Conservation (phyloP, 2,888 invertebrate genomes). For the Linyphia triangularis region DNA sequence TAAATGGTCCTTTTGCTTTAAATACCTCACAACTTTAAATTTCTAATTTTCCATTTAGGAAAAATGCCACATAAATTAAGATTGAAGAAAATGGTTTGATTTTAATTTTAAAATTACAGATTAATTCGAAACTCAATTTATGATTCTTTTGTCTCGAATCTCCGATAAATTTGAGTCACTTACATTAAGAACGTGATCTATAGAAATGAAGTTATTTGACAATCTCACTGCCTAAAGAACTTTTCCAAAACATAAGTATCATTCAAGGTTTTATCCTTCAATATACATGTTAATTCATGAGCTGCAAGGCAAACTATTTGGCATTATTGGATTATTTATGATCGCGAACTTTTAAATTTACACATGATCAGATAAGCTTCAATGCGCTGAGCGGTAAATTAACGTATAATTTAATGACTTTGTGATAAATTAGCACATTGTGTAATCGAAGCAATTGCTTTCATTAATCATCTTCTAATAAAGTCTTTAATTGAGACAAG, state of each 20-base stretch:
- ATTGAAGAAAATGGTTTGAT: too few relatives aligned
- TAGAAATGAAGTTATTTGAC: neutral
- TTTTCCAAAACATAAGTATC: neutral
- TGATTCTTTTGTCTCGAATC: too few relatives aligned
- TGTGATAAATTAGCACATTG: neutral
- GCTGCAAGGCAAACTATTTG: too few relatives aligned
- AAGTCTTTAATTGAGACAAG: neutral
- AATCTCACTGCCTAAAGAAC: neutral
- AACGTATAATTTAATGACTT: slow-evolving; percentile 21
- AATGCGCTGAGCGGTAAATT: neutral
- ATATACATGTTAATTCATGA: too few relatives aligned
- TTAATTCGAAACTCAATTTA: too few relatives aligned
- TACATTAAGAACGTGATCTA: neutral
- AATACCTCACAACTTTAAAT: too few relatives aligned
- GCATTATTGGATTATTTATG: neutral
- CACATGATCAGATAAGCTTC: neutral
- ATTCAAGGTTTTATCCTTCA: neutral
- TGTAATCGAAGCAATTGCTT: neutral
- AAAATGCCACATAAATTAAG: too few relatives aligned
- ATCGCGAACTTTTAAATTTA: neutral
- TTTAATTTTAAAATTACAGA: too few relatives aligned
- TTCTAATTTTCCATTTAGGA: too few relatives aligned
- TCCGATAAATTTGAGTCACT: neutral
- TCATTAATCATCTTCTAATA: slow-evolving; percentile 26
- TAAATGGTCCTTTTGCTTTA: too few relatives aligned